Evolutionary conservation across 92 coral and sea anemone genomes (phyloP).

Genomic region (Actinernus sp.): DNA sequence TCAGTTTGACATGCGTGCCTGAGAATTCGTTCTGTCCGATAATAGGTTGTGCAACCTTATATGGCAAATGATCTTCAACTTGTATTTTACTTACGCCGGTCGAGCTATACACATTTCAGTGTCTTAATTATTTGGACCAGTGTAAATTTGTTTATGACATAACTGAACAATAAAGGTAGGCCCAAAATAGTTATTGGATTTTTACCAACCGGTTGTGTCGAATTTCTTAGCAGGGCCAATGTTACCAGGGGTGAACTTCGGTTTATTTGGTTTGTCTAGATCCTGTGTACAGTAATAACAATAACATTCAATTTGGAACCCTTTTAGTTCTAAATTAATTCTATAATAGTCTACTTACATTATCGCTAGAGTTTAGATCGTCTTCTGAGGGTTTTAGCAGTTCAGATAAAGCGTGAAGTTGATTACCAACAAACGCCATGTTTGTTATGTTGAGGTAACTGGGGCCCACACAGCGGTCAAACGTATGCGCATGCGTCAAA

Average conservation of each 20-base stretch:
- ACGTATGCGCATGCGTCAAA: too few species aligned
- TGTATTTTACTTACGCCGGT: slow-evolving; percentile 3
- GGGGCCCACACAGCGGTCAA: too few species aligned
- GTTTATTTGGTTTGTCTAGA: slow-evolving; percentile 16
- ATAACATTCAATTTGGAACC: not conserved
- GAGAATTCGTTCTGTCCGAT: too few species aligned
- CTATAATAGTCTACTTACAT: slow-evolving; percentile 35
- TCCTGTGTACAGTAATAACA: slow-evolving; percentile 14
- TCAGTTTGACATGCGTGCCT: too few species aligned
- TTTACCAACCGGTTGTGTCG: too few species aligned
- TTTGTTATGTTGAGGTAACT: too few species aligned
- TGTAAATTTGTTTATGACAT: too few species aligned
- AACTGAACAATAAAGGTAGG: too few species aligned
- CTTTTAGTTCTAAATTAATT: not conserved
- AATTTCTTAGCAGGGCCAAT: slow-evolving; percentile 81
- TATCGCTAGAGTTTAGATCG: slow-evolving; percentile 61
- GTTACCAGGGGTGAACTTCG: slow-evolving; percentile 69
- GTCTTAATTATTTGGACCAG: too few species aligned
- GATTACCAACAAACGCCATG: slow-evolving; percentile 62
- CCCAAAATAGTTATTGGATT: too few species aligned
- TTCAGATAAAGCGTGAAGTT: slow-evolving; percentile 68
- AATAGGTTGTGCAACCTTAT: not conserved
- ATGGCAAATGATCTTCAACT: slow-evolving; percentile 7
- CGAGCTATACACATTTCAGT: too few species aligned
- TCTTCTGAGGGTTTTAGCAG: slow-evolving; percentile 73